Percentiles rank a stretch among this genome's conserved stretches.
Evolutionary conservation across 2,888 invertebrate genomes (phyloP).

Genomic region (Microctonus hyperodae): DNA sequence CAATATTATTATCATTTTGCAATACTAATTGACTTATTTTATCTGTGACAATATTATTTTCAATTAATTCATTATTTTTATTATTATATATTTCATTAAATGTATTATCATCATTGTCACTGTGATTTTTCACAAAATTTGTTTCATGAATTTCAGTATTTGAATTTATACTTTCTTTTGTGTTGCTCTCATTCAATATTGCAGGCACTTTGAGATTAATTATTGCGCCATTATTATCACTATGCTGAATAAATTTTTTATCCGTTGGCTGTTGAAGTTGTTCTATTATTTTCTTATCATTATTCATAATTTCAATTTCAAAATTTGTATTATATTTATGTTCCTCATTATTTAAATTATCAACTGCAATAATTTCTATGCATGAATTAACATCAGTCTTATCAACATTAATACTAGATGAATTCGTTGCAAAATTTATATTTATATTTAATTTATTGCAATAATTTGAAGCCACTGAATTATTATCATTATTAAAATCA

Average conservation of each 20-base stretch:
- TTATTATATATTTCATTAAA: constrained; percentile 10
- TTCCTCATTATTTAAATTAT: constrained; percentile 26
- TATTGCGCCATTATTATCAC: constrained; percentile 30
- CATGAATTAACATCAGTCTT: constrained; percentile 48
- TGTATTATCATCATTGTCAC: not conserved
- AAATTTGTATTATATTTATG: constrained; percentile 26
- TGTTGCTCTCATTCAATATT: constrained; percentile 1
- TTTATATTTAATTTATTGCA: constrained; percentile 2
- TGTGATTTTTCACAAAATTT: not conserved
- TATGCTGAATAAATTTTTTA: constrained; percentile 14
- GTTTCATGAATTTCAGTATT: constrained; percentile 15
- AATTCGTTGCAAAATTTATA: constrained; percentile 38
- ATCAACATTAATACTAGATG: constrained; percentile 41
- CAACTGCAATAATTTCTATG: constrained; percentile 38
- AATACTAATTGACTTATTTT: constrained; percentile 2
- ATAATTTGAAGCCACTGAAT: not conserved
- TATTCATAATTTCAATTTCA: constrained; percentile 30
- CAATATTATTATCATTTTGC: constrained; percentile 6
- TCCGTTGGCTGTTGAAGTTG: constrained; percentile 41
- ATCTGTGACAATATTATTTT: not conserved
- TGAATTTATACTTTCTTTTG: constrained; percentile 33
- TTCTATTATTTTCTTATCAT: constrained; percentile 20
- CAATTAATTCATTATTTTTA: constrained; percentile 14
- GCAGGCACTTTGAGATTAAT: constrained; percentile 28
- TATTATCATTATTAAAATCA: not conserved